Conservation (phyloP, 2,797 vertebrate genomes). For the Enteromius paludinosus region DNA sequence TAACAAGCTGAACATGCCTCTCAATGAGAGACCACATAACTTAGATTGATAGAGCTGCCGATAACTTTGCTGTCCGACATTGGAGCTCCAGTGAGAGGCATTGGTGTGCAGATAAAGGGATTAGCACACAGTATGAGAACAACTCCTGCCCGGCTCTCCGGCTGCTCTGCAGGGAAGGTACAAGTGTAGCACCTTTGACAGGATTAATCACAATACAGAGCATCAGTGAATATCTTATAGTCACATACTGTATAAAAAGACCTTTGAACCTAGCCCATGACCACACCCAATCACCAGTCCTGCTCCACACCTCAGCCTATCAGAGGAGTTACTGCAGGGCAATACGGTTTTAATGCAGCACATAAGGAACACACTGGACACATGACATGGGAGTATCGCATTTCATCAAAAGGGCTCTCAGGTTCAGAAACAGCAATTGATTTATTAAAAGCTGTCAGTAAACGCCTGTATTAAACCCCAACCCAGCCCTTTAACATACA, state of each 20-base stretch:
- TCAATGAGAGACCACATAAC: slow-evolving; percentile 22
- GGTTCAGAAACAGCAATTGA: slow-evolving; percentile 48
- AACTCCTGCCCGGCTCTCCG: slow-evolving; percentile 18
- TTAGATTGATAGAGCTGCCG: slow-evolving; percentile 38
- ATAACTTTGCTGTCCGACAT: slow-evolving; percentile 34
- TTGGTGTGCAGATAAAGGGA: slow-evolving; percentile 51
- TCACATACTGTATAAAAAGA: background rate
- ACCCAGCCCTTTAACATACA: background rate
- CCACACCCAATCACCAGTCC: background rate
- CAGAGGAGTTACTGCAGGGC: slow-evolving; percentile 26
- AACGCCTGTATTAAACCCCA: slow-evolving; percentile 46
- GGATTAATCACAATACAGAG: slow-evolving; percentile 47
- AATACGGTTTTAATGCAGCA: slow-evolving; percentile 47
- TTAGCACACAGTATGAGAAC: slow-evolving; percentile 38
- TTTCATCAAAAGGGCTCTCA: slow-evolving; percentile 43
- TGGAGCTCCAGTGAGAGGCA: slow-evolving; percentile 31
- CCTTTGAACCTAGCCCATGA: background rate
- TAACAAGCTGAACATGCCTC: slow-evolving; percentile 30
- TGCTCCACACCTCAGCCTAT: background rate
- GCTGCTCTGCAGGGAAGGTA: slow-evolving; percentile 36
- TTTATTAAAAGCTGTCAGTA: slow-evolving; percentile 58
- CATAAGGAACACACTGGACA: slow-evolving; percentile 63
- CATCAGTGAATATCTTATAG: slow-evolving; percentile 7
- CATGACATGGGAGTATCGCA: slow-evolving; percentile 61
- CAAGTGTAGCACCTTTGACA: slow-evolving; percentile 44